Evolutionary conservation across 1,140 invertebrate genomes (phyloP).

Genomic region (Penaeus japonicus): DNA sequence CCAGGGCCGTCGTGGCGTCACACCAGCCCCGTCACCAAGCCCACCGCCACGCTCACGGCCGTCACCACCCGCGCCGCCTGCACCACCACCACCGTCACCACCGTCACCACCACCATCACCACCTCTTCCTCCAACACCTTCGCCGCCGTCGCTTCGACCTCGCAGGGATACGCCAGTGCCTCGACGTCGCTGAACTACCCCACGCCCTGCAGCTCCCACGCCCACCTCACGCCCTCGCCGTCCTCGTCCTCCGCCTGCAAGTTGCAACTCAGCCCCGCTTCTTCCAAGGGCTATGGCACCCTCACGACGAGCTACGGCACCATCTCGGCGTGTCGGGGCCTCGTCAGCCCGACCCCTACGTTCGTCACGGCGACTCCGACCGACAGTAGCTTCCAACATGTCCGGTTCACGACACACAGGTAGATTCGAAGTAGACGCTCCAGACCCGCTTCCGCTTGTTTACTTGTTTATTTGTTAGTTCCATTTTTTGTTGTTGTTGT

Average conservation of each 20-base stretch:
- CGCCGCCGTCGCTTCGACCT: neutral
- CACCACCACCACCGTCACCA: neutral
- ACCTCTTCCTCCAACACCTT: neutral
- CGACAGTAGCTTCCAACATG: neutral
- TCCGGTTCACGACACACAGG: conserved; percentile 14
- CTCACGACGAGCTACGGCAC: neutral
- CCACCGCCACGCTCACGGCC: neutral
- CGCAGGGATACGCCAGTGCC: neutral
- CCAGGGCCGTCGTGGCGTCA: conserved; percentile 7
- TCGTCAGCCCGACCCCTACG: neutral
- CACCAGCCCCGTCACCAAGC: neutral
- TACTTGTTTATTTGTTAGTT: no score
- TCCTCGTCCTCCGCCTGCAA: neutral
- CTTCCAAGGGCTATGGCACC: neutral
- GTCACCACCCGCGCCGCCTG: neutral
- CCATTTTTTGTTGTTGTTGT: no score
- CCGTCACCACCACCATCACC: neutral
- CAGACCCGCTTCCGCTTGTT: no score
- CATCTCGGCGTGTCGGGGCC: neutral
- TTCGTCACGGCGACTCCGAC: neutral
- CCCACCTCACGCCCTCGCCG: neutral
- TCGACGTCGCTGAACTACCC: no score
- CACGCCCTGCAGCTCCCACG: no score
- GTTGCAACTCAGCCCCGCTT: neutral
- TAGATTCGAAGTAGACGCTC: neutral